Evolutionary conservation across 2,113 vertebrate genomes (phyloP).

Genomic region (Oryzias curvinotus): DNA sequence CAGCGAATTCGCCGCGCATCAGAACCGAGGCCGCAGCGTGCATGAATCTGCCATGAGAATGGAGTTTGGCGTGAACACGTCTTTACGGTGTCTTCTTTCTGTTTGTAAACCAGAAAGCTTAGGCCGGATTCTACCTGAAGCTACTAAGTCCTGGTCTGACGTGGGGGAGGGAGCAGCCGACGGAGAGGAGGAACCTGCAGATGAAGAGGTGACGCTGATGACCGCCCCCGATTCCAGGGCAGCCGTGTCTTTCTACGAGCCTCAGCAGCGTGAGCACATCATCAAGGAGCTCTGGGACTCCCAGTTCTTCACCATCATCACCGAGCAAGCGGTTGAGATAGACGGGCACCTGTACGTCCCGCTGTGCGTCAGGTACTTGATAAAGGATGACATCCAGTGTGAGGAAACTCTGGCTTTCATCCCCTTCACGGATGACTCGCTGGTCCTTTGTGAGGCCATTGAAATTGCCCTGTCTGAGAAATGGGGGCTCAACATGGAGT

Average conservation of each 20-base stretch:
- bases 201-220: slow-evolving; percentile 4
- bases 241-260: slow-evolving; percentile 69
- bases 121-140: slow-evolving; percentile 15
- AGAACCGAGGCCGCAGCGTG: too few relatives aligned
- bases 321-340: slow-evolving; percentile 67
- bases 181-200: slow-evolving; percentile 9
- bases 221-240: slow-evolving; percentile 28
- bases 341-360: slow-evolving; percentile 73
- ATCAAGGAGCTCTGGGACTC: slow-evolving; percentile 77
- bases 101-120: slow-evolving; percentile 14
- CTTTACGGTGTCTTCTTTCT: background rate
- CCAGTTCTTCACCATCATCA: slow-evolving; percentile 77
- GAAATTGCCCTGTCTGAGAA: slow-evolving; percentile 74
- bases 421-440: slow-evolving; percentile 58
- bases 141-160: background rate
- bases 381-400: slow-evolving; percentile 73
- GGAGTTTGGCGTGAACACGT: too few relatives aligned
- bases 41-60: too few relatives aligned
- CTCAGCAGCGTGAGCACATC: slow-evolving; percentile 70
- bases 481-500: slow-evolving; percentile 80
- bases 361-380: slow-evolving; percentile 75
- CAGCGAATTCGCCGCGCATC: too few relatives aligned
- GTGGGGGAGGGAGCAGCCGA: slow-evolving; percentile 20
- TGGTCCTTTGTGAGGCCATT: slow-evolving; percentile 62
- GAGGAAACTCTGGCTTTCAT: slow-evolving; percentile 78